Conservation (phyloP, 2,888 invertebrate species). For the Psylliodes chrysocephalus region DNA sequence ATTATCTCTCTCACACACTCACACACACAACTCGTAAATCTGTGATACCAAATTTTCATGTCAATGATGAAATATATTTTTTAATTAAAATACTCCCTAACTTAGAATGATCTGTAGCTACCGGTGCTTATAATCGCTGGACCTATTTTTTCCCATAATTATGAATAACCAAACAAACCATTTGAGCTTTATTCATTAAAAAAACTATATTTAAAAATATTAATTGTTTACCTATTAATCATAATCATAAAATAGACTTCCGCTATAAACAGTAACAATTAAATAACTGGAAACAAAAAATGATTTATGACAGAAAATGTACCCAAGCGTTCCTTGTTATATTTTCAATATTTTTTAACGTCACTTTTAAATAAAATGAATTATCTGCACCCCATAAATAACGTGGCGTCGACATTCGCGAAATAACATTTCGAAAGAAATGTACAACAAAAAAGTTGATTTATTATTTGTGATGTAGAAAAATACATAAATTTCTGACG, state of each 20-base stretch:
- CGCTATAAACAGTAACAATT: not conserved
- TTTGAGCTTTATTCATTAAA: too few species aligned
- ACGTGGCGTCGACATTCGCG: constrained; percentile 40
- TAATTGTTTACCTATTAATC: too few species aligned
- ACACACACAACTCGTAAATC: too few species aligned
- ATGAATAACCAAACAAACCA: too few species aligned
- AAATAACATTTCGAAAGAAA: constrained; percentile 44
- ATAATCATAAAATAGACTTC: not conserved
- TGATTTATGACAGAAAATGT: constrained; percentile 39
- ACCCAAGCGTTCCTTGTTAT: constrained; percentile 41
- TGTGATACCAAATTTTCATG: too few species aligned
- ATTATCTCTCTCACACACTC: too few species aligned
- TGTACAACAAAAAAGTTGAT: constrained; percentile 39
- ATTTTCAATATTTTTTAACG: constrained; percentile 41
- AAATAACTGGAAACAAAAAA: constrained; percentile 11
- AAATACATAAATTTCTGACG: constrained; percentile 41
- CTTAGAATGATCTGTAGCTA: too few species aligned
- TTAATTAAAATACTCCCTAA: too few species aligned
- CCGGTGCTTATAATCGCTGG: too few species aligned
- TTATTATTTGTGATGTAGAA: constrained; percentile 43
- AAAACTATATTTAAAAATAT: too few species aligned
- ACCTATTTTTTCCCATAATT: too few species aligned
- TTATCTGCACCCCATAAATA: constrained; percentile 46
- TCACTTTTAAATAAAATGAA: constrained; percentile 43
- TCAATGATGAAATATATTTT: too few species aligned